Conservation (phyloP, 1,140 invertebrate species). For the Patella vulgata region DNA sequence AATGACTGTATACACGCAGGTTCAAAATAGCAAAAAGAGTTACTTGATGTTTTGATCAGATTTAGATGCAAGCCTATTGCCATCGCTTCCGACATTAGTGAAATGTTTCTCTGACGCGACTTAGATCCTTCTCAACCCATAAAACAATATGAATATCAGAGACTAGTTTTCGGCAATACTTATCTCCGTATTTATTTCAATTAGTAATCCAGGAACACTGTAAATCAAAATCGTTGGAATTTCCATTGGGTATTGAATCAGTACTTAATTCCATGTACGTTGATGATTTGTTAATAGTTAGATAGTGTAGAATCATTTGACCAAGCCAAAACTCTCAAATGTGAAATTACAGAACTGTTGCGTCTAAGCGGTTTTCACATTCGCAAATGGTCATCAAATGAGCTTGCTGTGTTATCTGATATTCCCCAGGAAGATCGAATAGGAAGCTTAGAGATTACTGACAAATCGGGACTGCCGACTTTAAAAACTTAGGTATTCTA, state of each 20-base stretch:
- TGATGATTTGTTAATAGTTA: too few relatives aligned
- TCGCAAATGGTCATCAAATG: too few relatives aligned
- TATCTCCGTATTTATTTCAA: slow-evolving; percentile 21
- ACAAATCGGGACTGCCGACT: too few relatives aligned
- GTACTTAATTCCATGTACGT: neutral
- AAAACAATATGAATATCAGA: slow-evolving; percentile 11
- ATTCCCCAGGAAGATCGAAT: too few relatives aligned
- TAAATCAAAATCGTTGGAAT: neutral
- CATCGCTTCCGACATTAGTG: slow-evolving; percentile 23
- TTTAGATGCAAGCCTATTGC: slow-evolving; percentile 37
- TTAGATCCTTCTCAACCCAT: slow-evolving; percentile 2
- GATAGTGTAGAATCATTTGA: too few relatives aligned
- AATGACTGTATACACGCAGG: slow-evolving; percentile 32
- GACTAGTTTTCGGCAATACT: slow-evolving; percentile 19
- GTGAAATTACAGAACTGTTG: too few relatives aligned
- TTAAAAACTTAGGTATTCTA: too few relatives aligned
- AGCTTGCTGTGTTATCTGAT: too few relatives aligned
- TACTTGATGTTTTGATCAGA: slow-evolving; percentile 39
- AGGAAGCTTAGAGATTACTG: too few relatives aligned
- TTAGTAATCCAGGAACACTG: slow-evolving; percentile 13
- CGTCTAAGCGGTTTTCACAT: too few relatives aligned
- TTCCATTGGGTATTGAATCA: neutral
- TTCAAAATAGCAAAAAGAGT: slow-evolving; percentile 60
- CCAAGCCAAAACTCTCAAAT: too few relatives aligned
- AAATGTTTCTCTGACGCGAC: slow-evolving; percentile 31